Evolutionary conservation across 2,113 vertebrate species (phyloP).

Genomic region (Papio anubis): DNA sequence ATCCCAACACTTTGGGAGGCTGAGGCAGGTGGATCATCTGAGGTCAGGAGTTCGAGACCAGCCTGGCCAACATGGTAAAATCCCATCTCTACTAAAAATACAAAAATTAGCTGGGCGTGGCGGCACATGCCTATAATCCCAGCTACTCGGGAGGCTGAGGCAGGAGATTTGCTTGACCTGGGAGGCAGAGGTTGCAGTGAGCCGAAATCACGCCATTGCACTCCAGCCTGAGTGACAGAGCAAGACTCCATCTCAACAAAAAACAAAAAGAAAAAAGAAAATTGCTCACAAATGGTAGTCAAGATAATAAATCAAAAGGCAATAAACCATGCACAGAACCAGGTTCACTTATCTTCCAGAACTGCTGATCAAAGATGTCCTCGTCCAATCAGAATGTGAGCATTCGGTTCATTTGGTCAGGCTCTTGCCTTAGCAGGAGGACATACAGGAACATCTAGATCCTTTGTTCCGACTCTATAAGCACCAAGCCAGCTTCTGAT

Average conservation of each 20-base stretch:
- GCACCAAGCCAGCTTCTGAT: constrained; percentile 28
- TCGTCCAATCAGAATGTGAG: not conserved
- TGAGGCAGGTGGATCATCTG: not conserved
- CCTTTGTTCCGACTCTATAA: constrained; percentile 1
- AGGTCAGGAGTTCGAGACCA: not conserved
- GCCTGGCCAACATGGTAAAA: not conserved
- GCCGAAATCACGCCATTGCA: too few species aligned
- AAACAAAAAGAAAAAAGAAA: not conserved
- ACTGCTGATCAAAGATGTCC: not conserved
- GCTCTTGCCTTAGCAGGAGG: not conserved
- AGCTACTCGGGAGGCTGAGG: too few species aligned
- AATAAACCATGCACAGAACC: not conserved
- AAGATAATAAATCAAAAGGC: not conserved
- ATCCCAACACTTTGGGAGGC: not conserved
- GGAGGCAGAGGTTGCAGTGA: too few species aligned
- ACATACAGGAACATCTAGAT: constrained; percentile 14
- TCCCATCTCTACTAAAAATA: too few species aligned
- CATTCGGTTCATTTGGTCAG: not conserved
- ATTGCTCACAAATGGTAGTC: not conserved
- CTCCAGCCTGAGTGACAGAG: too few species aligned
- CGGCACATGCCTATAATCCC: too few species aligned
- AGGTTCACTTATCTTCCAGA: constrained; percentile 12
- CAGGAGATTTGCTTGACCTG: too few species aligned
- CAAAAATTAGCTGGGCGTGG: too few species aligned
- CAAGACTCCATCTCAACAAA: too few species aligned